These are phyloP conservation scores for Forficula auricularia DNA, from an alignment of 1,140 invertebrate species.

Conservation along the genomic window DNA sequence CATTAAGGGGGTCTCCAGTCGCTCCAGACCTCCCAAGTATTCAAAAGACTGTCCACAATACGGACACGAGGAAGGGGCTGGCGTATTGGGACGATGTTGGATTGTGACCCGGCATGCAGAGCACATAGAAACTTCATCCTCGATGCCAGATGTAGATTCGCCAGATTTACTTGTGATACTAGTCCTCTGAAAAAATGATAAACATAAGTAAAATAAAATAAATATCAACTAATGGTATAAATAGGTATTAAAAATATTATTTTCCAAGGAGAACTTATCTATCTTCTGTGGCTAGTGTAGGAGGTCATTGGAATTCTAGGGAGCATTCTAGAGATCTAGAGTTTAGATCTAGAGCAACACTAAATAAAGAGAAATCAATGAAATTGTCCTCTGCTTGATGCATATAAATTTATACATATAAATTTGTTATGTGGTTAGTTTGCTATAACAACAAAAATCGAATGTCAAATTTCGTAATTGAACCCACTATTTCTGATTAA, in stretches of 20 bases:
- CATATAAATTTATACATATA: too few relatives aligned
- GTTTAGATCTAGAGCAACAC: too few relatives aligned
- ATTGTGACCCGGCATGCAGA: constrained; percentile 15
- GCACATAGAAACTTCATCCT: constrained; percentile 15
- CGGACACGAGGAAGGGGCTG: constrained; percentile 11
- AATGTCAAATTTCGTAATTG: too few relatives aligned
- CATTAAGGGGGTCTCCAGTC: background rate
- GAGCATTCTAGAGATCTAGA: too few relatives aligned
- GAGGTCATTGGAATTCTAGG: too few relatives aligned
- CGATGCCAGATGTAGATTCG: constrained; percentile 4
- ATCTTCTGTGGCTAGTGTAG: too few relatives aligned
- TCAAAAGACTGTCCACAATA: constrained; percentile 17
- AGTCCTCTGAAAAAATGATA: constrained; percentile 7
- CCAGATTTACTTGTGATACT: constrained; percentile 4
- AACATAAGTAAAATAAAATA: background rate
- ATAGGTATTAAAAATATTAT: background rate
- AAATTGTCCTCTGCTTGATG: too few relatives aligned
- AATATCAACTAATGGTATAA: constrained; percentile 3
- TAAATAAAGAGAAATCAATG: too few relatives aligned
- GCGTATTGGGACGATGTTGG: constrained; percentile 9
- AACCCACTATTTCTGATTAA: too few relatives aligned
- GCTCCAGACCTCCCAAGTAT: background rate
- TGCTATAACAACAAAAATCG: too few relatives aligned
- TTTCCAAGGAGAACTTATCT: constrained; percentile 1
- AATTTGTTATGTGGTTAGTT: too few relatives aligned